Base-by-base conservation (phyloP, 2,113 vertebrate genomes). In the Taurulus bubalis region DNA sequence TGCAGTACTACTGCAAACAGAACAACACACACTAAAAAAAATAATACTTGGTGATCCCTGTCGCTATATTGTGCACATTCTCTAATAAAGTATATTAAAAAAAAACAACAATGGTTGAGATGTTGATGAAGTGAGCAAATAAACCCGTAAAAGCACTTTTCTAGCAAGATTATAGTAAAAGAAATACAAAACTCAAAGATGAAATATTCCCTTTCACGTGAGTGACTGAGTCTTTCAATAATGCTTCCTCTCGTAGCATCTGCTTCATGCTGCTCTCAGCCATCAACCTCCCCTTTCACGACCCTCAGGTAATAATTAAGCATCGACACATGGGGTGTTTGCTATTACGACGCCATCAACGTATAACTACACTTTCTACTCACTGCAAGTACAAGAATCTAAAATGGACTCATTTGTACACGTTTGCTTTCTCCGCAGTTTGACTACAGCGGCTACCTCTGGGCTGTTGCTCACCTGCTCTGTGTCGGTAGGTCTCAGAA, bases 391-490 rank as follows among this genome's bases (percentile, higher is more conserved):
- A 22, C 18, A 49, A n/a, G 8, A 56, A 56, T 51, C 47, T 26
- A 26, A 24, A 28, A 30, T 30, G 14, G 7, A 18, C 56, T 59
- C 11, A 4, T 36, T 2, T 8, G 63, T 18, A 12, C 8, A 24
- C 8, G 6, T 63, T 42, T 74, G 12, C 0, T 10, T 16, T 0
- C 53, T 28, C 72, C 82, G 64, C 92, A 99, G 98, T 96, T 97
- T 92, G 96, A 98, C 92, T 77, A 81, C 70, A 94, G 92, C 0
- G 95, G 96, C 78, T 99, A 98, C 92, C 90, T 95, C 30, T 99
- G 98, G 98, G 97, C 96, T 38, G 30, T 95, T 4, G 87, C 96
- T 87, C 97, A 99, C 76, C 91, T 97, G 63, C 10, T 94, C 84
- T 98, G 97, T 87, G 90, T 96, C 68, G 98, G 98, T 99, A 94